A percentile compares a stretch with the other conserved stretches of the same genome.
Evolutionary conservation across 2,113 vertebrate species (phyloP).

Genomic region (Scophthalmus maximus): DNA sequence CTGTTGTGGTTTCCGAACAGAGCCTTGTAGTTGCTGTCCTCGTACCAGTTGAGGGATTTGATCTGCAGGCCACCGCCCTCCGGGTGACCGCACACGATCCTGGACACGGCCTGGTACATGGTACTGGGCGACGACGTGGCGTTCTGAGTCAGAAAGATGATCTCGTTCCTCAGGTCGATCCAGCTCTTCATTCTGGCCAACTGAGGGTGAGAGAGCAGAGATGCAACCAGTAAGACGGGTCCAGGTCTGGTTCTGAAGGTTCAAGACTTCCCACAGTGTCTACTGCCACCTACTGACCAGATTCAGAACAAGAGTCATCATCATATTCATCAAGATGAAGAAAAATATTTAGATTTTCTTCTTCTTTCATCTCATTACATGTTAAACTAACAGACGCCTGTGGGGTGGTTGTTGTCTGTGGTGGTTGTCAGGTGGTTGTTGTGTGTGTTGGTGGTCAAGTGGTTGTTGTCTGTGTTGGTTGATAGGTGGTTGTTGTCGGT

Average conservation of each 20-base stretch:
- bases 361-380: too few species aligned
- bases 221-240: too few species aligned
- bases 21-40: constrained; percentile 98
- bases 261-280: background rate
- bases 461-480: too few species aligned
- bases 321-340: background rate
- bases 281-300: background rate
- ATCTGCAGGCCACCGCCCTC: constrained; percentile 97
- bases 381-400: background rate
- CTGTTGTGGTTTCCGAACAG: constrained; percentile 88
- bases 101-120: constrained; percentile 94
- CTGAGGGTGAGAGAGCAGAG: constrained; percentile 72
- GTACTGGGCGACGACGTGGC: constrained; percentile 86
- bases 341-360: too few species aligned
- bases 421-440: too few species aligned
- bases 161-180: constrained; percentile 93
- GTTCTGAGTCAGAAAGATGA: constrained; percentile 88
- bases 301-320: background rate
- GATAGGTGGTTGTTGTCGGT: too few species aligned
- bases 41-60: constrained; percentile 98
- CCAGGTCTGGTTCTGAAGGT: too few species aligned
- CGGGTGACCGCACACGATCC: constrained; percentile 94
- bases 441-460: too few species aligned
- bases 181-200: constrained; percentile 92
- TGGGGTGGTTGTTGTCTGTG: too few species aligned